These are phyloP conservation scores for Physella acuta DNA, from an alignment of 1,140 invertebrate genomes.

Conservation along the genomic window DNA sequence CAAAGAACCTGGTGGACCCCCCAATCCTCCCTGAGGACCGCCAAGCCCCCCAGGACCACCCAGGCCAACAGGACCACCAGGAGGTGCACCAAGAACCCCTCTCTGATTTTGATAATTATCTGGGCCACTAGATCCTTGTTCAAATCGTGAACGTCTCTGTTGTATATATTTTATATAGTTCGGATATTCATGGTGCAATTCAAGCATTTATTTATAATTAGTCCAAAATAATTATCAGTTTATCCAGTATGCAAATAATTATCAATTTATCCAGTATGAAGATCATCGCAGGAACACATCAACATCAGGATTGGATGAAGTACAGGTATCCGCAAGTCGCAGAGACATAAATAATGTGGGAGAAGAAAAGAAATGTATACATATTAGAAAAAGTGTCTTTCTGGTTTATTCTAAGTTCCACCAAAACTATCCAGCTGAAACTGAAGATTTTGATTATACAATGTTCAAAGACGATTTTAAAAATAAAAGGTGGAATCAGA, in stretches of 20 bases:
- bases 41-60: constrained; percentile 6
- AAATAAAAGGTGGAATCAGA: too few relatives aligned
- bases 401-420: too few relatives aligned
- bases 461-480: too few relatives aligned
- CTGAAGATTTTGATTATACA: too few relatives aligned
- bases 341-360: constrained; percentile 4
- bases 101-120: constrained; percentile 27
- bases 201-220: too few relatives aligned
- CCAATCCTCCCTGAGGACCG: constrained; percentile 9
- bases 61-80: constrained; percentile 23
- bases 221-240: too few relatives aligned
- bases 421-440: too few relatives aligned
- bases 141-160: constrained; percentile 28
- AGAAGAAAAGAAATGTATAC: constrained; percentile 13
- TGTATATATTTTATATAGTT: background rate
- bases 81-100: constrained; percentile 27
- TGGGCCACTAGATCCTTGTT: constrained; percentile 24
- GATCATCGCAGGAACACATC: constrained; percentile 5
- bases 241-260: background rate
- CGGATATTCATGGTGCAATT: too few relatives aligned
- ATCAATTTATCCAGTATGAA: background rate
- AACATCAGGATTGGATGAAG: background rate
- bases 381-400: too few relatives aligned
- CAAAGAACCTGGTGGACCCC: background rate
- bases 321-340: constrained; percentile 6